Evolutionary conservation across 2,888 invertebrate genomes (phyloP).

Genomic region (Drosophila rubida): DNA sequence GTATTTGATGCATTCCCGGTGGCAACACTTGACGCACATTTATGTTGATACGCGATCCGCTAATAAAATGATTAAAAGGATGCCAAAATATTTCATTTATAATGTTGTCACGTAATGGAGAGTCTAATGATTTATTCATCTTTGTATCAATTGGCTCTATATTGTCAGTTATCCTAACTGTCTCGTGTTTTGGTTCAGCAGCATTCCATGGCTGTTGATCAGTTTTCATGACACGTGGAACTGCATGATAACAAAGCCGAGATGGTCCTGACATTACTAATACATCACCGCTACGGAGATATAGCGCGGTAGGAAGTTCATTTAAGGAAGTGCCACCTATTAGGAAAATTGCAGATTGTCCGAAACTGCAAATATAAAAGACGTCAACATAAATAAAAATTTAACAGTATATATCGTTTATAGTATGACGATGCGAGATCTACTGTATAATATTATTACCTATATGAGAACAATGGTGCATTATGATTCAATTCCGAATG

Average conservation of each 20-base stretch:
- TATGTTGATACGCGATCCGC: conserved; percentile 94
- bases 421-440: no score
- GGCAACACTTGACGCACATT: conserved; percentile 95
- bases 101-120: conserved; percentile 73
- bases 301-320: conserved; percentile 89
- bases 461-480: conserved; percentile 96
- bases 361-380: conserved; percentile 90
- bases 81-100: conserved; percentile 85
- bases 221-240: conserved; percentile 92
- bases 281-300: conserved; percentile 95
- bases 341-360: conserved; percentile 96
- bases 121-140: conserved; percentile 3
- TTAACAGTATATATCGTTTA: no score
- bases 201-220: conserved; percentile 85
- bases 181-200: not conserved
- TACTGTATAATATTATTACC: conserved; percentile 85
- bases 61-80: conserved; percentile 87
- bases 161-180: not conserved
- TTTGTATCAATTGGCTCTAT: conserved; percentile 10
- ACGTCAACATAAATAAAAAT: not conserved
- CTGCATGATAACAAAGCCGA: conserved; percentile 95
- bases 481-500: conserved; percentile 94
- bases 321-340: conserved; percentile 92
- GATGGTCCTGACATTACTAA: conserved; percentile 95
- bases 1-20: conserved; percentile 6